Evolutionary conservation across 2,797 vertebrate genomes (phyloP), one percentile per base, ranked within the genome.

Genomic region (Chanos chanos): DNA sequence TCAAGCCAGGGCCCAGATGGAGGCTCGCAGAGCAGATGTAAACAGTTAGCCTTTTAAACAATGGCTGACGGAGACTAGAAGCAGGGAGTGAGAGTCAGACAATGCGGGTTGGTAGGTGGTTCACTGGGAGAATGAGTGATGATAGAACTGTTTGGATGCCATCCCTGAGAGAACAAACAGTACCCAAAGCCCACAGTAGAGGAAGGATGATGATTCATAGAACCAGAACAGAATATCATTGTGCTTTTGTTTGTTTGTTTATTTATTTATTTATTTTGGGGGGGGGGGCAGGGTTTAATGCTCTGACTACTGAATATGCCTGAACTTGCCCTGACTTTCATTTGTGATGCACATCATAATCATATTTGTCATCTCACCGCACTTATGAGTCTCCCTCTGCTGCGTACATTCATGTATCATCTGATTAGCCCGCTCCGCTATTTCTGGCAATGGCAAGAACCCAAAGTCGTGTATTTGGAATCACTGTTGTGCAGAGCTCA

Each of bases 191-290:
- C 27, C 53, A 53, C 68, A 37, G 31, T 55, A 51, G 44, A n/a
- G n/a, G n/a, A n/a, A n/a, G n/a, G n/a, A n/a, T n/a, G n/a, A 74
- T 43, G 67, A 72, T 67, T 67, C 62, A 50, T 18, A 51, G 53
- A 59, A 63, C 30, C 34, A 64, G 60, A 44, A 43, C 27, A 36
- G 57, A 62, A 66, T 64, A 61, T 45, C 30, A 48, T 31, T 57
- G 48, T 25, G 12, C 43, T 34, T 61, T 28, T 43, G n/a, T n/a
- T n/a, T n/a, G n/a, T 25, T 22, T 43, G 44, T 7, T 44, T 41
- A 44, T n/a, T 24, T 16, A 31, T 18, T 9, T 27, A 39, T n/a
- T n/a, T n/a, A n/a, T n/a, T n/a, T n/a, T n/a, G n/a, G n/a, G n/a
- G n/a, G n/a, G n/a, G n/a, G n/a, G n/a, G n/a, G n/a, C 12, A 1